These are phyloP conservation scores for Austrofundulus limnaeus DNA, from an alignment of 2,113 vertebrate genomes.

Conservation along the genomic window DNA sequence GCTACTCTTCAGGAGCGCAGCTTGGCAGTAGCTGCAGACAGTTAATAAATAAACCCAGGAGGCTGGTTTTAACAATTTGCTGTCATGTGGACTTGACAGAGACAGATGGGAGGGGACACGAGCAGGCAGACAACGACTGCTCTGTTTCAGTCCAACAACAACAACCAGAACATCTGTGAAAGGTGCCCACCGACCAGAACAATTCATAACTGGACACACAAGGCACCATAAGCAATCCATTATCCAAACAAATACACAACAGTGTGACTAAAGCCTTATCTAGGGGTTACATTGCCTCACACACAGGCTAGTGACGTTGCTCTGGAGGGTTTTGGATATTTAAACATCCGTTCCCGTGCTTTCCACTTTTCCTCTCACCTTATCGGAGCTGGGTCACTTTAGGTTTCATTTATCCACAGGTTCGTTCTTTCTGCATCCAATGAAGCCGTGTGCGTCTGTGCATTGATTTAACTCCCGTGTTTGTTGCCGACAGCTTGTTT, in stretches of 20 bases:
- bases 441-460: conserved; percentile 1
- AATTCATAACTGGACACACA: not conserved
- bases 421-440: not conserved
- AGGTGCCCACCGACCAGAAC: conserved; percentile 7
- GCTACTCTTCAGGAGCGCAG: not conserved
- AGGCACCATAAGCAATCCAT: not conserved
- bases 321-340: conserved; percentile 36
- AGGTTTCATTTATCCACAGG: conserved; percentile 28
- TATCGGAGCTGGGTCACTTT: not conserved
- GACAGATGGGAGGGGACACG: conserved; percentile 34
- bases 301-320: conserved; percentile 32
- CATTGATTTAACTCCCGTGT: conserved; percentile 3
- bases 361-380: conserved; percentile 47
- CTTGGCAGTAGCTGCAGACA: conserved; percentile 7
- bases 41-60: conserved; percentile 44
- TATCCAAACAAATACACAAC: conserved; percentile 17
- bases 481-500: conserved; percentile 18
- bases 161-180: conserved; percentile 1
- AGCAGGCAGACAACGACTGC: conserved; percentile 53
- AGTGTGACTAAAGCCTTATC: conserved; percentile 33
- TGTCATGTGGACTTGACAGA: conserved; percentile 64
- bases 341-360: not conserved
- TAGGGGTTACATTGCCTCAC: conserved; percentile 26
- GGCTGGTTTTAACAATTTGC: conserved; percentile 45
- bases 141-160: conserved; percentile 51